A percentile compares a stretch with the other conserved stretches of the same genome.
Conservation (phyloP, 1,140 invertebrate genomes). For the Neuroterus valhalla region DNA sequence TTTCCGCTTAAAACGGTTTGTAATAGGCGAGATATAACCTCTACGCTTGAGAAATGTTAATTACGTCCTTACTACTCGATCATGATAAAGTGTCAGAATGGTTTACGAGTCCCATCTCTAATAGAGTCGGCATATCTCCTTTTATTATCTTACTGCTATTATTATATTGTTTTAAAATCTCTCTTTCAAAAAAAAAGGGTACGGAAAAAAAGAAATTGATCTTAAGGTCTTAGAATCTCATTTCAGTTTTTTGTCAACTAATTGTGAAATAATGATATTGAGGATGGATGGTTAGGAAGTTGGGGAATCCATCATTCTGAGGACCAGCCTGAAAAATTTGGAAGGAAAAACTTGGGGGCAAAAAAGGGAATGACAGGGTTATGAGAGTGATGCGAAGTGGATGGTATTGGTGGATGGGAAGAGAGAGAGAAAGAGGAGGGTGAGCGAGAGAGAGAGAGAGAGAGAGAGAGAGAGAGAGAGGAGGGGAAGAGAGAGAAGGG, state of each 20-base stretch:
- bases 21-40: conserved; percentile 10
- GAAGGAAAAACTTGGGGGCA: background rate
- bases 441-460: no score
- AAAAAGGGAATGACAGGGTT: background rate
- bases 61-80: conserved; percentile 27
- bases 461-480: conserved; percentile 31
- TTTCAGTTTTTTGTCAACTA: conserved; percentile 52
- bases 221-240: conserved; percentile 32
- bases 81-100: conserved; percentile 28
- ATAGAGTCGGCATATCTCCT: conserved; percentile 21
- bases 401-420: conserved; percentile 30
- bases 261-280: conserved; percentile 69
- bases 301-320: background rate
- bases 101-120: conserved; percentile 28
- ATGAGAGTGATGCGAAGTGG: conserved; percentile 38
- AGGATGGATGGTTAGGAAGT: background rate
- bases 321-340: background rate
- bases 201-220: conserved; percentile 16
- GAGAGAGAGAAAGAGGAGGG: background rate
- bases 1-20: conserved; percentile 14
- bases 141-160: background rate
- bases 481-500: conserved; percentile 39
- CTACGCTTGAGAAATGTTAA: conserved; percentile 21
- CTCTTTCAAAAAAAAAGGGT: background rate
- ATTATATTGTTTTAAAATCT: conserved; percentile 17